Percentiles rank a stretch among this genome's conserved stretches.
These are phyloP conservation scores for Porites cylindrica DNA, from an alignment of 92 coral and sea anemone species.

Conservation along the genomic window DNA sequence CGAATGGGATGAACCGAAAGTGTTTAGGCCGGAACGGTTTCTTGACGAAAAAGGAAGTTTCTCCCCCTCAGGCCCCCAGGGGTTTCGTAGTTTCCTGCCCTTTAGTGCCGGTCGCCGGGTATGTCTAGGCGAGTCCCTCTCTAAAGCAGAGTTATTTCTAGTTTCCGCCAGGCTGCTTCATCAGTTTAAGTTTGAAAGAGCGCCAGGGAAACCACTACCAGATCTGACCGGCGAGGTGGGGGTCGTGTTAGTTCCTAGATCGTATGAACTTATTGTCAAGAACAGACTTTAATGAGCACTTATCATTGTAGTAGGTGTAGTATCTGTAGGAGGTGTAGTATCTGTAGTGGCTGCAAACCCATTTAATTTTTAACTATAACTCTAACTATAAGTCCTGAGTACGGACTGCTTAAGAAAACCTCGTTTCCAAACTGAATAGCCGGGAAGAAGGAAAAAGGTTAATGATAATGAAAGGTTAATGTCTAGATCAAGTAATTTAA, in stretches of 20 bases:
- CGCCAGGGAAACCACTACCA: conserved; percentile 74
- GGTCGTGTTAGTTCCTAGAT: conserved; percentile 81
- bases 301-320: too few species aligned
- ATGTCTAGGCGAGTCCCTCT: conserved; percentile 87
- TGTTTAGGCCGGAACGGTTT: conserved; percentile 79
- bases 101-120: conserved; percentile 90
- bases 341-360: too few species aligned
- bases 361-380: too few species aligned
- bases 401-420: too few species aligned
- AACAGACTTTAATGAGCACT: neutral
- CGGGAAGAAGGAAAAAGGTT: too few species aligned
- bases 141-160: conserved; percentile 83
- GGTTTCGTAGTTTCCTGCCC: conserved; percentile 77
- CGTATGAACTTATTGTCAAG: conserved; percentile 72
- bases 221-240: conserved; percentile 82
- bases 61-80: conserved; percentile 52
- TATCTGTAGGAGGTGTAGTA: too few species aligned
- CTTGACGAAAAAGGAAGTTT: conserved; percentile 47
- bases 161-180: conserved; percentile 84
- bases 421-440: too few species aligned
- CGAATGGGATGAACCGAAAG: conserved; percentile 71
- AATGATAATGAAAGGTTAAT: too few species aligned
- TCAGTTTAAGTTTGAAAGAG: conserved; percentile 70
- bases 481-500: too few species aligned
- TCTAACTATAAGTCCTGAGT: too few species aligned